Evolutionary conservation across 1,140 invertebrate species (phyloP), one percentile per base, ranked within the genome.

Genomic region (Yoshiicerus persimilis): DNA sequence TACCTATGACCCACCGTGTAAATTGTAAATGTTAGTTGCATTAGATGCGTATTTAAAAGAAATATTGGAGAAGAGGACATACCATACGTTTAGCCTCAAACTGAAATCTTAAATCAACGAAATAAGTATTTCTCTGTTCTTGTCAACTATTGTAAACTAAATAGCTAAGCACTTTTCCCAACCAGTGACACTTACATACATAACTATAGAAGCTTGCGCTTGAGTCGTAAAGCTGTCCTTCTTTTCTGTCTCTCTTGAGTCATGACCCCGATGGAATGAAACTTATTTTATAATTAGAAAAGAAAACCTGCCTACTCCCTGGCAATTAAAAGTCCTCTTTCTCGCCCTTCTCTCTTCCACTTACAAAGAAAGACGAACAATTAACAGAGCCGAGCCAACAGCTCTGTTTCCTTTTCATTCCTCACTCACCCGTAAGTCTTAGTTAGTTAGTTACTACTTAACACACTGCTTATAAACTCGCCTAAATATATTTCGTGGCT

Each of bases 171-270:
- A 66, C 62, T 80, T 80, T 36, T 80, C 75, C 75, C 75, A 32
- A 80, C 75, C n/a, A n/a, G n/a, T n/a, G 32, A 80, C 32, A 27
- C n/a, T 64, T 64, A 5, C 41, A 47, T 20, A 47, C 25, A 25
- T 23, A 75, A 80, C 75, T 32, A 77, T 20, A 30, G 39, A 85
- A 85, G 84, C 84, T 88, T 64, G 64, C 64, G 87, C 84, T 41
- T 77, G 84, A 89, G 87, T 89, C 87, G 89, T 89, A 89, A 89
- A 89, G 87, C 87, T 89, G 89, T 89, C 89, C 89, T 87, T 80
- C 75, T 80, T 80, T 80, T 80, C 75, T 80, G 75, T 80, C 87
- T 88, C 62, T 70, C 83, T 88, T 88, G 87, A 90, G 86, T 88
- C 89, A 90, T 90, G 89, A 90, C 87, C 89, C 87, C 36, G 20